Base-by-base conservation (phyloP, 2,888 invertebrate genomes). In the Polydrusus pterygomalis region DNA sequence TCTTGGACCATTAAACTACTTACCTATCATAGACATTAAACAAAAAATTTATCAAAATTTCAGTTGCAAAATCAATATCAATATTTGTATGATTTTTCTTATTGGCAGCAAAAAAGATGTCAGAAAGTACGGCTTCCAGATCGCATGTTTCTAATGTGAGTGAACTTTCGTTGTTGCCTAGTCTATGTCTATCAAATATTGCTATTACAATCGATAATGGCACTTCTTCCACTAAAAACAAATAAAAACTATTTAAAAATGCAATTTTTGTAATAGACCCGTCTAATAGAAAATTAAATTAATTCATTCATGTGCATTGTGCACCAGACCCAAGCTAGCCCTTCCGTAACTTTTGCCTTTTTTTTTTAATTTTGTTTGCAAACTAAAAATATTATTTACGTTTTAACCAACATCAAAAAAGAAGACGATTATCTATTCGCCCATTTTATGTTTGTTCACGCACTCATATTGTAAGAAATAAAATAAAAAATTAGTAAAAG, bases 91-190 rank as follows among this genome's bases (percentile, higher is more conserved):
- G 85, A 56, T 90, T 90, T 83, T 92, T 92, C 82, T 93, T 93
- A 81, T 92, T 91, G 0, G 92, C 91, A 18, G 93, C 93, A 88
- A 93, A 93, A 85, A 92, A 94, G 77, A 95, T 92, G 82, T 94
- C 94, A 1, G 91, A 91, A 7, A 95, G 87, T 15, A 95, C 91
- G 58, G 92, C 92, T 84, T 94, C 93, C 20, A 95, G 85, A 84
- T 94, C 94, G 47, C 90, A 90, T 38, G 91, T 90, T 83, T 93
- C 92, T 49, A 95, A 86, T 30, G 90, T 90, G 17, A 93, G 88
- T 77, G 91, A 91, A 84, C 91, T 92, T 84, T 94, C 94, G 1
- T 92, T 93, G 0, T 91, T 87, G 72, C 92, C 92, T 13, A 94
- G 89, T 82, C 92, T 91, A 84, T 94, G 94, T 56, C 92, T 90